Percentiles rank a stretch among this genome's conserved stretches.
phyloP scores from a whole-genome alignment of 2,113 vertebrate species.

The Hymenochirus boettgeri region DNA sequence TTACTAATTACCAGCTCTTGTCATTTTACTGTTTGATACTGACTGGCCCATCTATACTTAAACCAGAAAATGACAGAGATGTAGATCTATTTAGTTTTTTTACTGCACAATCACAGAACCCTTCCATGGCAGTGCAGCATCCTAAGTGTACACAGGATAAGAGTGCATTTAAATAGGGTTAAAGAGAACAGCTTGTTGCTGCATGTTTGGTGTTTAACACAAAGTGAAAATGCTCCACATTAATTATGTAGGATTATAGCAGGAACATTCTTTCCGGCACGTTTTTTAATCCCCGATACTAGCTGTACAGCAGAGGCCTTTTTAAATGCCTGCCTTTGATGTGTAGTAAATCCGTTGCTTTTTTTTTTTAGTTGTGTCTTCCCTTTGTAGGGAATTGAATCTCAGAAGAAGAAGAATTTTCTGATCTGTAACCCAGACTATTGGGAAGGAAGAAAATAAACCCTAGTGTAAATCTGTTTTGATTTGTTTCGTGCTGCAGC shows the following conservation, averaged over 20 bases:
- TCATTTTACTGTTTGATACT: no score
- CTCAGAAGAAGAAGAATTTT: conserved; percentile 33
- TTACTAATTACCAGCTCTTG: no score
- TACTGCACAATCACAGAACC: no score
- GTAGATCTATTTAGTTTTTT: no score
- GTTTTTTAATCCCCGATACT: conserved; percentile 52
- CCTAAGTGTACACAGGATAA: not conserved
- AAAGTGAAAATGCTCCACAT: conserved; percentile 37
- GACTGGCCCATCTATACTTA: no score
- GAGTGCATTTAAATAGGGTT: conserved; percentile 21
- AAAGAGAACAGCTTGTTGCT: conserved; percentile 43
- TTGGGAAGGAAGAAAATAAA: conserved; percentile 11
- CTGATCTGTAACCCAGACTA: conserved; percentile 27
- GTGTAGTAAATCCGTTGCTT: conserved; percentile 28
- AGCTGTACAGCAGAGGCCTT: conserved; percentile 19
- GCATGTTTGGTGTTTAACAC: conserved; percentile 37
- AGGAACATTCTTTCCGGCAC: conserved; percentile 46
- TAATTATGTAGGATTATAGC: conserved; percentile 55
- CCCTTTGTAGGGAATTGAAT: conserved; percentile 38
- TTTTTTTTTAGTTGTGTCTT: conserved; percentile 33
- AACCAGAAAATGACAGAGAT: no score
- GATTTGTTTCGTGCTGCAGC: not conserved
- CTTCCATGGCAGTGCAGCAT: conserved; percentile 9
- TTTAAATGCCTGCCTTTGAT: conserved; percentile 22
- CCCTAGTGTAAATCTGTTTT: conserved; percentile 15